Percentiles rank a stretch among this genome's conserved stretches.
phyloP scores from a whole-genome alignment of 2,888 invertebrate species.

The Nysson spinosus region DNA sequence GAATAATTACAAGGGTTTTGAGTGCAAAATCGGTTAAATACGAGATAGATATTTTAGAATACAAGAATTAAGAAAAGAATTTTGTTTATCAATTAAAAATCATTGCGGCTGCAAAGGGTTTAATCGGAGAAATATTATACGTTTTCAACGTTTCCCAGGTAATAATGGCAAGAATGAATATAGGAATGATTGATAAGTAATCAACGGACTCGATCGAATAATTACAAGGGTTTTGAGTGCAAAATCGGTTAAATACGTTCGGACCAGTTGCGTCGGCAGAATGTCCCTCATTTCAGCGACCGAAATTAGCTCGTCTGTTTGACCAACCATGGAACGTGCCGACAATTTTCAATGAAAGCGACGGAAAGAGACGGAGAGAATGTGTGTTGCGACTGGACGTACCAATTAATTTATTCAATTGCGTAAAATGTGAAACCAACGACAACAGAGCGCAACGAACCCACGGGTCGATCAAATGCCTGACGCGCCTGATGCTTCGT shows the following conservation, averaged over 20 bases:
- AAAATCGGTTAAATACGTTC: constrained; percentile 16
- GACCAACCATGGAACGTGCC: constrained; percentile 11
- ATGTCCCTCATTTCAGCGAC: constrained; percentile 43
- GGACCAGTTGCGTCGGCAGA: constrained; percentile 35
- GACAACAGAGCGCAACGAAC: constrained; percentile 52
- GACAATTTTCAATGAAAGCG: constrained; percentile 25
- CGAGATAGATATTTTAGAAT: too few relatives aligned
- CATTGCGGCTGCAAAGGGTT: too few relatives aligned
- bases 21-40: too few relatives aligned
- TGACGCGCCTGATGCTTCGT: neutral
- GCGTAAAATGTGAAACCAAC: constrained; percentile 58
- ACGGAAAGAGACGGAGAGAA: neutral
- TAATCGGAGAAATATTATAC: too few relatives aligned
- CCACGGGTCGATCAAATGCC: constrained; percentile 21
- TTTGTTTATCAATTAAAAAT: too few relatives aligned
- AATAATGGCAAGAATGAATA: too few relatives aligned
- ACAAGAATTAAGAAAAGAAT: too few relatives aligned
- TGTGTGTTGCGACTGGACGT: constrained; percentile 37
- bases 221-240: constrained; percentile 9
- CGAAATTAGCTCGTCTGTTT: constrained; percentile 52
- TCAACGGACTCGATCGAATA: too few relatives aligned
- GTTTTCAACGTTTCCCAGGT: too few relatives aligned
- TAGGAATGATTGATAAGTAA: too few relatives aligned
- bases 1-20: too few relatives aligned
- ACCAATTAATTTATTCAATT: constrained; percentile 69